Percentiles rank a stretch among this genome's conserved stretches.
Conservation (phyloP, 1,140 invertebrate species). For the Orius insidiosus region DNA sequence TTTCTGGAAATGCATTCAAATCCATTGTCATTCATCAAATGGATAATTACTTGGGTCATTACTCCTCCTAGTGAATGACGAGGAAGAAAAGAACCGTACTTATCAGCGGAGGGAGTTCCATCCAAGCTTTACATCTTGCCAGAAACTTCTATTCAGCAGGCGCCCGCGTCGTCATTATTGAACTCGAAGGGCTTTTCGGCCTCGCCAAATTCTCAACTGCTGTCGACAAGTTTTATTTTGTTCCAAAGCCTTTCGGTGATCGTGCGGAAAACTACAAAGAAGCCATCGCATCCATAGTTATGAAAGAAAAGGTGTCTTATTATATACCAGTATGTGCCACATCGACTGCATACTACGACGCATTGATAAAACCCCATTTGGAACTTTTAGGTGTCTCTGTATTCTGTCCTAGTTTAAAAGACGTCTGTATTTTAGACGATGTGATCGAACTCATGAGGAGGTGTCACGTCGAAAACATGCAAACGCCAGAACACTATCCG, state of each 20-base stretch:
- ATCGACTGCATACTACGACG: slow-evolving; percentile 57
- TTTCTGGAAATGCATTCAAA: slow-evolving; percentile 48
- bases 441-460: slow-evolving; percentile 47
- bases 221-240: slow-evolving; percentile 54
- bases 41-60: slow-evolving; percentile 37
- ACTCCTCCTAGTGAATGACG: slow-evolving; percentile 32
- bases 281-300: slow-evolving; percentile 53
- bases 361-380: slow-evolving; percentile 56
- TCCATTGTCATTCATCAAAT: slow-evolving; percentile 47
- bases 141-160: slow-evolving; percentile 62
- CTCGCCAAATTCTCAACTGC: slow-evolving; percentile 57
- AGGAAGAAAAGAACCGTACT: slow-evolving; percentile 50
- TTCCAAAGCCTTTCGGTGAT: slow-evolving; percentile 45
- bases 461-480: slow-evolving; percentile 40
- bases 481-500: slow-evolving; percentile 42
- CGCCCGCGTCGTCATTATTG: slow-evolving; percentile 56
- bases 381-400: slow-evolving; percentile 57
- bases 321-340: slow-evolving; percentile 59
- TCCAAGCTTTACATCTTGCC: slow-evolving; percentile 58
- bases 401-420: slow-evolving; percentile 51
- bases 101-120: slow-evolving; percentile 65
- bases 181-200: slow-evolving; percentile 55
- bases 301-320: slow-evolving; percentile 47
- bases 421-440: slow-evolving; percentile 53
- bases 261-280: slow-evolving; percentile 50